These are phyloP conservation scores for Tineola bisselliella DNA, from an alignment of 2,888 invertebrate species.

Conservation along the genomic window DNA sequence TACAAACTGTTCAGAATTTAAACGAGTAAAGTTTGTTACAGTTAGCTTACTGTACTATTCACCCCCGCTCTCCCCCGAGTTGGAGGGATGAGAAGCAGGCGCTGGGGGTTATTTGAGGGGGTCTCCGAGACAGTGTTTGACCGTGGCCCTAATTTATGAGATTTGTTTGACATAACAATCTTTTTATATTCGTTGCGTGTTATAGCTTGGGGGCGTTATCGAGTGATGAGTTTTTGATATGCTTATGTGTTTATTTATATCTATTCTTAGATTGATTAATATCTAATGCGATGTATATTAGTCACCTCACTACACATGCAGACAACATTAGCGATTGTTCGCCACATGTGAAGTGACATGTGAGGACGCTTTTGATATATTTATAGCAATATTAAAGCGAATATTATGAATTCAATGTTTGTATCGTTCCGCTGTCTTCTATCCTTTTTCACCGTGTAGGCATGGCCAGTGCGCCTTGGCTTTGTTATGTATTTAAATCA, in stretches of 20 bases:
- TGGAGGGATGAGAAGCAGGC: constrained; percentile 18
- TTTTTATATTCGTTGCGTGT: constrained; percentile 4
- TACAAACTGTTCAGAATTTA: constrained; percentile 55
- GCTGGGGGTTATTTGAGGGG: constrained; percentile 19
- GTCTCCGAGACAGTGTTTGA: constrained; percentile 33
- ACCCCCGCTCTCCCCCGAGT: constrained; percentile 19
- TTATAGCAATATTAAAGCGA: no score
- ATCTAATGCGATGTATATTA: no score
- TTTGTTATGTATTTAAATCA: no score
- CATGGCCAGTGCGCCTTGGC: no score
- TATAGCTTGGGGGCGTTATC: not conserved
- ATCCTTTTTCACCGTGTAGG: no score
- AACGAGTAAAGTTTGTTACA: constrained; percentile 65
- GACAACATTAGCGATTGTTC: no score
- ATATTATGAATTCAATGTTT: no score
- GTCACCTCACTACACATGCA: no score
- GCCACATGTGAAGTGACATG: no score
- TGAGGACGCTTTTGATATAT: no score
- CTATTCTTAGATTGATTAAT: no score
- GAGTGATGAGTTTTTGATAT: not conserved
- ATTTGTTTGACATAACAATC: constrained; percentile 11
- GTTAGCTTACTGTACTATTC: constrained; percentile 52
- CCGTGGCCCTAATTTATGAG: constrained; percentile 34
- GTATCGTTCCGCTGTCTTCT: no score
- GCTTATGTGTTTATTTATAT: not conserved